Evolutionary conservation across 2,888 invertebrate genomes (phyloP), one percentile per base, ranked within the genome.

Genomic region (Cerastis rubricosa): DNA sequence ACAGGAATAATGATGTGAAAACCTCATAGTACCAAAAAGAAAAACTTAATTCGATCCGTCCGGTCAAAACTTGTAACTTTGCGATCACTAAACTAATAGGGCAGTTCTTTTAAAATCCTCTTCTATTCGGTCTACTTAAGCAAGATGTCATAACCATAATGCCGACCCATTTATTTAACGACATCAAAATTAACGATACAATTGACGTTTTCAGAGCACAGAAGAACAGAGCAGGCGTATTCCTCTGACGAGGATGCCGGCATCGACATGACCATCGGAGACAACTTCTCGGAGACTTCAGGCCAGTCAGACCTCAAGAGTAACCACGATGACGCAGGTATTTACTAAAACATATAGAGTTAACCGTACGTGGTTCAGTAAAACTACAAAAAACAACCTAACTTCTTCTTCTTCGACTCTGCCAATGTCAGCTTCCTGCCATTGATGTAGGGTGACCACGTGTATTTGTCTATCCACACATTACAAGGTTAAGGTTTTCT

Each of bases 211-310:
- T 19, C 92, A 97, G 97, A 97, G 88, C 95, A 95, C 89, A 96
- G 93, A 91, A 94, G 95, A 91, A 95, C 95, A 47, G 96, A 97
- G 86, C 97, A 97, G 89, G 97, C 97, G 74, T 97, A 97, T 87
- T 97, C 97, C 83, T 98, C 98, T 12, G 98, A 98, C 88, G 98
- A 98, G 91, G 98, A 99, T 91, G 96, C 95, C 2, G 96, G 95
- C 68, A 96, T 96, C 70, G 96, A 96, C 78, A 95, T 96, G 94
- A 98, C 98, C 17, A 96, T 97, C 87, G 99, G 43, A 43, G 64
- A 99, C 94, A 99, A 98, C 93, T 98, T 97, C 85, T 99, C 99
- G 85, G 97, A 98, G 81, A 97, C 97, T 88, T 99, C 99, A 80
- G 97, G 97, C 49, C 97, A 97, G 87, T 99, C 99, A 0, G 99